Evolutionary conservation across 2,888 invertebrate genomes (phyloP), one percentile per base, ranked within the genome.

Genomic region (Drosophila maculinotata): DNA sequence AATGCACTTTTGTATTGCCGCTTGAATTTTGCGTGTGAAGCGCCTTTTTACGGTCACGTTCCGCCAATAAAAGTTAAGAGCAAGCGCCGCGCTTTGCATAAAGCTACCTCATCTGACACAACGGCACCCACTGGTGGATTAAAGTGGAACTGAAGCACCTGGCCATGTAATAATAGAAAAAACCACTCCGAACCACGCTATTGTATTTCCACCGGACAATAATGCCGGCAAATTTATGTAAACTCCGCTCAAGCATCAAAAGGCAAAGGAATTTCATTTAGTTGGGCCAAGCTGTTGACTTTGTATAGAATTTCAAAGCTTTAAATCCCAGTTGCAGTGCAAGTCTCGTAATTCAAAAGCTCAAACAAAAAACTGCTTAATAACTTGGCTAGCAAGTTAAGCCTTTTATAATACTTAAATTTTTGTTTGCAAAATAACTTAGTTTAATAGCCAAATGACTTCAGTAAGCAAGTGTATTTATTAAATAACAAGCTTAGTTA

Each of bases 21-120:
- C 59, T 54, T 60, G 39, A 57, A 62, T 54, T 76, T 71, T 78
- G 70, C 70, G 70, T 78, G 76, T 63, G 78, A 70, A 78, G 53
- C 67, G 69, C 69, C 79, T 73, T 78, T 69, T 83, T 67, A 66
- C 70, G 65, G 84, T 84, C 81, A 81, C 81, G 84, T 84, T 78
- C 57, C 49, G 59, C 67, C 73, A 56, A 81, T 84, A 78, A 84
- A 81, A 69, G 62, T 63, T 65, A 78, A 57, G 44, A 75, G 58
- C 60, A 31, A 25, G 45, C 47, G 7, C 36, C 47, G 41, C 66
- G 66, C 56, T 60, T 76, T 76, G 66, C 66, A 72, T 66, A 54
- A 60, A 52, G 33, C 47, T 10, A 25, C 12, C 15, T 1, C 41
- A 8, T 2, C 31, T 25, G n/a, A 4, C 15, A 17, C 4, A 14